Base-by-base conservation (phyloP, 1,140 invertebrate species). In the Brachionus paranguensis region DNA sequence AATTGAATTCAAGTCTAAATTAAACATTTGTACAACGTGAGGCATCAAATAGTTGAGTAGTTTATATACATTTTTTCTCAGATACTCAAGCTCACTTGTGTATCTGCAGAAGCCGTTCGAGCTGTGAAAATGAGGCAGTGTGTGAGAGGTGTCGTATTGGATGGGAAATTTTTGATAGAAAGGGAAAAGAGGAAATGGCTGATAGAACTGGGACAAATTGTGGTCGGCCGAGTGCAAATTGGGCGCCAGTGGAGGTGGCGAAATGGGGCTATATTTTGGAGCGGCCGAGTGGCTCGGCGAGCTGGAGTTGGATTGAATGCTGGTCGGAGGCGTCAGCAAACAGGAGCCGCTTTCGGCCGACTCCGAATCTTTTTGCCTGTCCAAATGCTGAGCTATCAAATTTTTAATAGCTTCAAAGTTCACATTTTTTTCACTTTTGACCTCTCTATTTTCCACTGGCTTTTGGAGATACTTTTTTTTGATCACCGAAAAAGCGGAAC, bases 11-110 rank as follows among this genome's bases (percentile, higher is more conserved):
- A 5, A 37, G 45, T 76, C 72, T 29, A 76, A 27, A 50, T 76
- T 76, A 50, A 76, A 76, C 41, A 76, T 50, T 50, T 47, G 45
- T 50, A 50, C 43, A 50, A 76, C 24, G 45, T 76, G 41, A 27
- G 72, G 72, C 45, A 76, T 76, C 20, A 76, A 76, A 76, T 50
- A 76, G n/a, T 3, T 27, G 11, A 76, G 47, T 27, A 76, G 20
- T 53, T 76, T 76, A 50, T 29, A 76, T 14, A 47, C 41, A 76
- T 72, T 72, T 72, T 72, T 72, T 72, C 68, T 72, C 4, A 72
- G 41, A 72, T 72, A 72, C n/a, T 72, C 68, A 12, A 72, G 41
- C n/a, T 72, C 68, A 20, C 37, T 17, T 11, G 68, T 72, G 37
- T 72, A 43, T 41, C 68, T 37, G 20, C 68, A 72, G 43, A 72